Evolutionary conservation across 92 coral and sea anemone species (phyloP).

Genomic region (Umimayanthus chanpuru): DNA sequence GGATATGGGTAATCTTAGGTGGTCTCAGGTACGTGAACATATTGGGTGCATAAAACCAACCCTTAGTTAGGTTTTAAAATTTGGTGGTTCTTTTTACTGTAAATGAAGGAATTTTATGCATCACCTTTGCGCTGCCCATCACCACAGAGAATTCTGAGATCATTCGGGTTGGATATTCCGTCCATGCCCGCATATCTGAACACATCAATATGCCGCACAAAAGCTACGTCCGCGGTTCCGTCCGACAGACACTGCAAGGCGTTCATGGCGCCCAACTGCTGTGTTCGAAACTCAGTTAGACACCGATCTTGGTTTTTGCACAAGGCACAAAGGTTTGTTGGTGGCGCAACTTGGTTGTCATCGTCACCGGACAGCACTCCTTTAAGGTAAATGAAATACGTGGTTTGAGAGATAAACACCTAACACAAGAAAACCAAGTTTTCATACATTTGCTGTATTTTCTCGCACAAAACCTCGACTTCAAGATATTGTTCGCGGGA

Average conservation of each 20-base stretch:
- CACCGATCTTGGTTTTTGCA: conserved; percentile 26
- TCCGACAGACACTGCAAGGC: conserved; percentile 39
- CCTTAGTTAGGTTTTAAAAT: too few relatives aligned
- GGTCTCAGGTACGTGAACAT: too few relatives aligned
- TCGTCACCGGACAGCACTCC: conserved; percentile 9
- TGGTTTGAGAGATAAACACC: neutral
- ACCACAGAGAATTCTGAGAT: conserved; percentile 14
- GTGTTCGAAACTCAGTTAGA: neutral
- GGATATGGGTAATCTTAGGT: too few relatives aligned
- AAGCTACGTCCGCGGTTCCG: conserved; percentile 10
- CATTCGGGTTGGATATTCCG: conserved; percentile 24
- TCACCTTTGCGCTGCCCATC: conserved; percentile 21
- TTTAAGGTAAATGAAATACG: neutral
- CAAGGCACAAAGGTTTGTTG: conserved; percentile 5
- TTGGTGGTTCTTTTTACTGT: neutral
- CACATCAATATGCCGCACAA: conserved; percentile 30
- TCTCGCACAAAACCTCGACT: too few relatives aligned
- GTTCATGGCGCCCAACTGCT: neutral
- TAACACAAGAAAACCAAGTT: neutral
- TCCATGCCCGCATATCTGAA: conserved; percentile 14
- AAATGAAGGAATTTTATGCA: neutral
- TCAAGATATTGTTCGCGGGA: too few relatives aligned
- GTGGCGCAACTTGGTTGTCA: neutral
- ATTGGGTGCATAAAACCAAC: too few relatives aligned
- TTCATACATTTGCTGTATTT: too few relatives aligned